phyloP scores from a whole-genome alignment of 2,888 invertebrate species.

The Aspidiotus destructor region DNA sequence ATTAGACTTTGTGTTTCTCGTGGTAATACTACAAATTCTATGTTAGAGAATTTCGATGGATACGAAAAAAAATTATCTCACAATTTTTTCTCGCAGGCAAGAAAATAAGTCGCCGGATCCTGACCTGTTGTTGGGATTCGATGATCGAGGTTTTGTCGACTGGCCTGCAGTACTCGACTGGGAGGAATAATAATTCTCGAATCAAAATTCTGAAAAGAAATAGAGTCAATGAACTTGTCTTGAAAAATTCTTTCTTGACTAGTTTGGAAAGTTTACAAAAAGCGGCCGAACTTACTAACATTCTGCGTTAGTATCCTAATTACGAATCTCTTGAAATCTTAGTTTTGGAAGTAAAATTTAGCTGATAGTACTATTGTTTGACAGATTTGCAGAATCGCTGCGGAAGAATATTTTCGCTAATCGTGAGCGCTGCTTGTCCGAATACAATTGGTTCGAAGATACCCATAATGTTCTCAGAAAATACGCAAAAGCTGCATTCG shows the following conservation, averaged over 20 bases:
- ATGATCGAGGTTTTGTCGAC: slow-evolving; percentile 79
- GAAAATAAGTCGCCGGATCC: slow-evolving; percentile 50
- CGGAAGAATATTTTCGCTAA: slow-evolving; percentile 74
- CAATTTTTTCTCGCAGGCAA: slow-evolving; percentile 38
- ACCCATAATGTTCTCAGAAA: slow-evolving; percentile 27
- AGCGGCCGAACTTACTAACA: slow-evolving; percentile 83
- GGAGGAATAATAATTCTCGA: slow-evolving; percentile 38
- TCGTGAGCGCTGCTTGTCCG: slow-evolving; percentile 83
- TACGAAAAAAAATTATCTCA: neutral
- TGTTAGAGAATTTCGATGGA: neutral
- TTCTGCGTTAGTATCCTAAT: slow-evolving; percentile 50
- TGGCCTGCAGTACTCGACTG: slow-evolving; percentile 50
- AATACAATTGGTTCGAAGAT: slow-evolving; percentile 38
- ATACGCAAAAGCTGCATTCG: slow-evolving; percentile 35
- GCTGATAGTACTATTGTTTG: neutral
- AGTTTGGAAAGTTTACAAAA: slow-evolving; percentile 84
- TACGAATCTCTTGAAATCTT: neutral
- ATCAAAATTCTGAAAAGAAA: slow-evolving; percentile 44
- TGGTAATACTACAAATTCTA: neutral
- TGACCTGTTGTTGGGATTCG: slow-evolving; percentile 87
- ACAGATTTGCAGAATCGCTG: slow-evolving; percentile 76
- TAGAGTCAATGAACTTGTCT: slow-evolving; percentile 44
- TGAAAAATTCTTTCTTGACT: slow-evolving; percentile 38
- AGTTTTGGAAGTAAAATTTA: neutral
- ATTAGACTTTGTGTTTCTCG: neutral